These are phyloP conservation scores for Mormyrops attenuatus DNA, from an alignment of 2,797 vertebrate genomes.

Conservation along the genomic window DNA sequence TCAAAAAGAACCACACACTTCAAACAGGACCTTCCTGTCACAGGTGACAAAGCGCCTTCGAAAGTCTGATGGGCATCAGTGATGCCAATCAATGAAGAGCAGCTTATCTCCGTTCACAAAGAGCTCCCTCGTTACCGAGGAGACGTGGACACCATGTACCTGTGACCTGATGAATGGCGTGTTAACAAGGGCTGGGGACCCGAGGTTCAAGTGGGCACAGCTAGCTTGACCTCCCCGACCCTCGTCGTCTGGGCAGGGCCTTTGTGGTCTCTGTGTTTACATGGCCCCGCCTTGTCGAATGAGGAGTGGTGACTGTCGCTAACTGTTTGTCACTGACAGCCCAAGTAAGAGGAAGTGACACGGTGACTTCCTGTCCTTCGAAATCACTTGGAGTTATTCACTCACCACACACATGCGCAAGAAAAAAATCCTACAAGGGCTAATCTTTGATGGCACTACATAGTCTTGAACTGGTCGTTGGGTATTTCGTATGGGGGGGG, in stretches of 20 bases:
- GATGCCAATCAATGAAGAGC: background rate
- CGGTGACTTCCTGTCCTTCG: background rate
- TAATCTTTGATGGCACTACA: background rate
- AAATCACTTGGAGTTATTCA: background rate
- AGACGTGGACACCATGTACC: background rate
- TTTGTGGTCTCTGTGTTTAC: background rate
- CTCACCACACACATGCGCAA: background rate
- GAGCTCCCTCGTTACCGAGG: background rate
- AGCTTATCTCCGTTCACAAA: background rate
- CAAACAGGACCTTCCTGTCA: background rate
- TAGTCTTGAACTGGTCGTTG: background rate
- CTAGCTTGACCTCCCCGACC: background rate
- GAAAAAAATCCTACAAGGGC: background rate
- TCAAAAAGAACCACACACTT: background rate
- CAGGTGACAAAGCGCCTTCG: background rate
- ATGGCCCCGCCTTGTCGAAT: background rate
- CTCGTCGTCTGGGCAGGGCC: background rate
- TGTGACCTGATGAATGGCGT: background rate
- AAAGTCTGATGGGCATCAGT: background rate
- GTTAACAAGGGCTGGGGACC: background rate
- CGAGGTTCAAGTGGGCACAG: background rate
- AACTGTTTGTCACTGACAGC: background rate
- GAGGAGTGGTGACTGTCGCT: background rate
- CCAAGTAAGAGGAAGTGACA: background rate
- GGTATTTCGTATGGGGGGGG: background rate